Base-by-base conservation (phyloP, 1,140 invertebrate genomes). In the Stenopsyche tienmushanensis region DNA sequence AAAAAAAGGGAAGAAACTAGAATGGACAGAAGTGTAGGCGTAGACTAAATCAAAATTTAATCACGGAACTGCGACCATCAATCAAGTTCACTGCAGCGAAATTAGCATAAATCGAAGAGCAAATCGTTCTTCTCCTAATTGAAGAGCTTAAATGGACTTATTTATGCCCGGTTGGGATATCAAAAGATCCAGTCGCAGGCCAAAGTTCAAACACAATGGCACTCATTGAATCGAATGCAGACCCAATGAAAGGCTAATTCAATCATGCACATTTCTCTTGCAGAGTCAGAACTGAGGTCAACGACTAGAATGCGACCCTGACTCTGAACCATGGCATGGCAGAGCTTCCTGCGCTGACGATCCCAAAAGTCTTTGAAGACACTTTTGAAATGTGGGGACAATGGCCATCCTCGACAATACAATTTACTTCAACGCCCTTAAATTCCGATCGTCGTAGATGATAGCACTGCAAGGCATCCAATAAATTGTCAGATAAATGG, bases 141-240 rank as follows among this genome's bases (percentile, higher is more conserved):
- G 29, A 34, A 7, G 29, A 5, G 29, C 13, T 7, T 13, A 34
- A 34, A 34, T 34, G 29, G 5, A 13, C 5, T 34, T 13, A 34
- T 34, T 34, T 13, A 34, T 34, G 29, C 29, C 13, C 29, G 29
- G 29, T 13, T 5, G 29, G 13, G 29, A 34, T 25, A 20, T 34
- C 10, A 15, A 15, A 55, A 39, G 29, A 18, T 39, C 29, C 55
- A 58, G 55, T 58, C 55, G 25, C 55, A 29, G 55, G 57, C 21
- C 57, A 29, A 18, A 60, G 57, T 47, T 60, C 57, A 60, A 60
- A 60, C n/a, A 60, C 57, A 60, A 45, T 17, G 42, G 17, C 24
- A 24, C 23, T 49, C 42, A 47, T 60, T 60, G 57, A 60, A 47
- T 60, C 23, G 18, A 60, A 47, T 41, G 13, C 42, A 47, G 15